phyloP scores from a whole-genome alignment of 2,113 vertebrate genomes.

The Drymodes brunneopygia region DNA sequence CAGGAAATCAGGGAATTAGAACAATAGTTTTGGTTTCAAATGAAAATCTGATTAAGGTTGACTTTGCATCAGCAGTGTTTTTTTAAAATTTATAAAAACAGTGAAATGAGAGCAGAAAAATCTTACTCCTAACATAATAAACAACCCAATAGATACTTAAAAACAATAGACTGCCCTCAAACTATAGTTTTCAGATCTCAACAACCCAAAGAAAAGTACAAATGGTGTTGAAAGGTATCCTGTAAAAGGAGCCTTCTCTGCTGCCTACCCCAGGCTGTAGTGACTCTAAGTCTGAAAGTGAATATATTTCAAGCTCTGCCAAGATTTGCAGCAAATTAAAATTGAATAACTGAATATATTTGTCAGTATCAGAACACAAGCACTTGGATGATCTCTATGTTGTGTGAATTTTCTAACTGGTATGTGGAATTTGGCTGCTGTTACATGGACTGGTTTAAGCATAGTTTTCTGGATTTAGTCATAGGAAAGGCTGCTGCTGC shows the following conservation, averaged over 20 bases:
- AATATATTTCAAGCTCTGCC: background rate
- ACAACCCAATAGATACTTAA: background rate
- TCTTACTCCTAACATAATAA: background rate
- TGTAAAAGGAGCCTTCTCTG: background rate
- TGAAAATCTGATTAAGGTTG: background rate
- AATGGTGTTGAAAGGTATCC: background rate
- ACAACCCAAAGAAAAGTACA: background rate
- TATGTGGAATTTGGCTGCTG: conserved; percentile 31
- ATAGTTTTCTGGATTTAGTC: conserved; percentile 6
- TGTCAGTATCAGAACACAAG: conserved; percentile 7
- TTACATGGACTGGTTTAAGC: background rate
- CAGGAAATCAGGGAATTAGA: background rate
- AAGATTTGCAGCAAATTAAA: background rate
- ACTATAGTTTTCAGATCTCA: background rate
- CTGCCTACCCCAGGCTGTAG: background rate
- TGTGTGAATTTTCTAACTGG: conserved; percentile 26
- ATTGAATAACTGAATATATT: background rate
- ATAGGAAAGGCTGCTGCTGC: background rate
- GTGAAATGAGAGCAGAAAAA: background rate
- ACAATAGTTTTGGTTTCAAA: background rate
- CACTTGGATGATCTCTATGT: background rate
- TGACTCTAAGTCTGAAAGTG: background rate
- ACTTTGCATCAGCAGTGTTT: background rate
- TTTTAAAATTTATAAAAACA: background rate
- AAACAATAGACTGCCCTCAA: background rate